Base-by-base conservation (phyloP, 2,888 invertebrate species). In the Periphyllus acericola region DNA sequence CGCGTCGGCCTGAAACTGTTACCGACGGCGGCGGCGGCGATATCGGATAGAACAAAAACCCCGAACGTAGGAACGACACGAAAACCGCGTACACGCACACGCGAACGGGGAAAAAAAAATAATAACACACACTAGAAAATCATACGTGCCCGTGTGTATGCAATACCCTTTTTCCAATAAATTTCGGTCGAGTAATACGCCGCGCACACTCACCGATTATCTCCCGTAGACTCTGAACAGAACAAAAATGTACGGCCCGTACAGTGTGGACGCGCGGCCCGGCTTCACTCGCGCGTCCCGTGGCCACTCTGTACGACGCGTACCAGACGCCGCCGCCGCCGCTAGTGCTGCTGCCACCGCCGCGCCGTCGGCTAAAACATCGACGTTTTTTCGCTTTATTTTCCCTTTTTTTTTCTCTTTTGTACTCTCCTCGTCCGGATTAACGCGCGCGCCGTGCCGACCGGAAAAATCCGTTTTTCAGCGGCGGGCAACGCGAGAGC, bases 121-220 rank as follows among this genome's bases (percentile, higher is more conserved):
- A 86, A 86, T 80, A 86, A 80, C 80, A 81, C 81, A 80, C 80
- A 81, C 81, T 87, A 81, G 74, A 81, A 87, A 87, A 87, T 81
- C 80, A 66, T 87, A 87, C 87, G 87, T 74, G 81, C 87, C 87
- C 87, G 87, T 81, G 32, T 75, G 25, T 60, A 86, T 72, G 86
- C 72, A 80, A 86, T 86, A 84, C 78, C 84, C 84, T 84, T 84
- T 84, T 84, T 78, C 81, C 87, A 81, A 87, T 87, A 87, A 87
- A 87, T 87, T 87, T 87, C 74, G 87, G 87, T 81, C 80, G 87
- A 87, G 80, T 87, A 75, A 87, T 87, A 87, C 87, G 87, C 87
- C 87, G 87, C 87, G 81, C 87, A 87, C 87, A 87, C 87, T 87
- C 87, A 87, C 80, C 87, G 87, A 87, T 87, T 87, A 87, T 87